phyloP scores from a whole-genome alignment of 2,797 vertebrate species.

The Parambassis ranga region DNA sequence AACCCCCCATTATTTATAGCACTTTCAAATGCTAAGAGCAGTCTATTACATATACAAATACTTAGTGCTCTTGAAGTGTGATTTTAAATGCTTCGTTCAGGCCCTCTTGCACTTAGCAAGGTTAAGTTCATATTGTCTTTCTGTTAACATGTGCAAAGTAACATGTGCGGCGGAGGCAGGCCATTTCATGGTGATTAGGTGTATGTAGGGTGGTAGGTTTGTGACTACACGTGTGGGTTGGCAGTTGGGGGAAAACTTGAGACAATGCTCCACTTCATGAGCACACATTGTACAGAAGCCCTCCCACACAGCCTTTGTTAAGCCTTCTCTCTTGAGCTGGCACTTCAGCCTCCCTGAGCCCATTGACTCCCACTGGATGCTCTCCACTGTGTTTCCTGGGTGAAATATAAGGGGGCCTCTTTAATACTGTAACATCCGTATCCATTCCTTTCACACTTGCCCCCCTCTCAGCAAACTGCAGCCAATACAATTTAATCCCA shows the following conservation, averaged over 20 bases:
- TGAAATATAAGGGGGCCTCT: constrained; percentile 67
- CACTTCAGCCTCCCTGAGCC: constrained; percentile 72
- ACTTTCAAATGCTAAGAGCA: not conserved
- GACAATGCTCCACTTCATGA: constrained; percentile 70
- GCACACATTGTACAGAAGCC: constrained; percentile 60
- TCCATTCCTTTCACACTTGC: constrained; percentile 65
- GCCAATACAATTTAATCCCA: constrained; percentile 78
- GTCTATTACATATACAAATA: not conserved
- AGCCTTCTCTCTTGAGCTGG: constrained; percentile 65
- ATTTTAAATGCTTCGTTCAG: constrained; percentile 40
- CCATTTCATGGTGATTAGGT: constrained; percentile 62
- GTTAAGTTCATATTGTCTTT: constrained; percentile 44
- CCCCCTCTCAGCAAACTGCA: constrained; percentile 58
- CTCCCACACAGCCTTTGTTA: constrained; percentile 75
- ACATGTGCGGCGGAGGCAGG: constrained; percentile 34
- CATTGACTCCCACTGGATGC: constrained; percentile 73
- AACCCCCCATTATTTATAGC: not conserved
- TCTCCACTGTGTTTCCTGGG: constrained; percentile 62
- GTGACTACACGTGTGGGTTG: constrained; percentile 65
- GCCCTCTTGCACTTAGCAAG: constrained; percentile 17
- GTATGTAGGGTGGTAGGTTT: constrained; percentile 57
- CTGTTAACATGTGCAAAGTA: constrained; percentile 44
- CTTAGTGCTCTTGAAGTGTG: constrained; percentile 8
- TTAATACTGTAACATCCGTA: constrained; percentile 73
- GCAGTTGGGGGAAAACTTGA: constrained; percentile 55